These are phyloP conservation scores for Ferdinandea cuprea DNA, from an alignment of 2,888 invertebrate genomes.

Conservation along the genomic window DNA sequence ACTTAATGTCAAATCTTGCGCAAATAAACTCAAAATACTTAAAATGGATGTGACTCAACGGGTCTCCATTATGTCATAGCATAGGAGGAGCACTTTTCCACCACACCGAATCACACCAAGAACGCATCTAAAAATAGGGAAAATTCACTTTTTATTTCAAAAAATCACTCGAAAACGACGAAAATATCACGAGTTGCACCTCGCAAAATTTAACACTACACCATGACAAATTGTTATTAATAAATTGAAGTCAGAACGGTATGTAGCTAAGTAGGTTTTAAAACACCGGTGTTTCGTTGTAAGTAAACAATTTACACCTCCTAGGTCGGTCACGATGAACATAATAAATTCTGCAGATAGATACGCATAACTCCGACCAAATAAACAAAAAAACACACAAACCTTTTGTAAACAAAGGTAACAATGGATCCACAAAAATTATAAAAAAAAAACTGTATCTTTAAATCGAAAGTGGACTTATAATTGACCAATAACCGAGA, in stretches of 20 bases:
- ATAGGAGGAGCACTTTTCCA: conserved; percentile 24
- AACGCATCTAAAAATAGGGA: conserved; percentile 61
- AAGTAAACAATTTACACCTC: conserved; percentile 34
- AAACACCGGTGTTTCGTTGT: neutral
- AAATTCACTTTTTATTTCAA: conserved; percentile 65
- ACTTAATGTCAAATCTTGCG: conserved; percentile 46
- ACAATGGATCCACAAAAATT: neutral
- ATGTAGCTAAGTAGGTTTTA: neutral
- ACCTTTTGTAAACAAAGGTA: neutral
- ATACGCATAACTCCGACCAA: neutral
- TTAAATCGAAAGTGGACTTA: conserved; percentile 15
- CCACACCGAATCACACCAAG: conserved; percentile 26
- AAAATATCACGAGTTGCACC: conserved; percentile 59
- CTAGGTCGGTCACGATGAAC: conserved; percentile 36
- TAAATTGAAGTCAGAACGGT: conserved; percentile 2
- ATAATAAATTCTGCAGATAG: neutral
- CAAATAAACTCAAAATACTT: conserved; percentile 46
- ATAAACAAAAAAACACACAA: neutral
- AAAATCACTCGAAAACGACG: conserved; percentile 64
- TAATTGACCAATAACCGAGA: conserved; percentile 20
- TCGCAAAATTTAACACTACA: conserved; percentile 1
- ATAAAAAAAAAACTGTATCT: neutral
- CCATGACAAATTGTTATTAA: conserved; percentile 31
- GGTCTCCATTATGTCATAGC: conserved; percentile 62
- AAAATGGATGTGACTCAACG: conserved; percentile 62